Conservation (phyloP, 30 jellyfish, hydroid and myxozoan genomes). For the Pseudorhiza aurosa region DNA sequence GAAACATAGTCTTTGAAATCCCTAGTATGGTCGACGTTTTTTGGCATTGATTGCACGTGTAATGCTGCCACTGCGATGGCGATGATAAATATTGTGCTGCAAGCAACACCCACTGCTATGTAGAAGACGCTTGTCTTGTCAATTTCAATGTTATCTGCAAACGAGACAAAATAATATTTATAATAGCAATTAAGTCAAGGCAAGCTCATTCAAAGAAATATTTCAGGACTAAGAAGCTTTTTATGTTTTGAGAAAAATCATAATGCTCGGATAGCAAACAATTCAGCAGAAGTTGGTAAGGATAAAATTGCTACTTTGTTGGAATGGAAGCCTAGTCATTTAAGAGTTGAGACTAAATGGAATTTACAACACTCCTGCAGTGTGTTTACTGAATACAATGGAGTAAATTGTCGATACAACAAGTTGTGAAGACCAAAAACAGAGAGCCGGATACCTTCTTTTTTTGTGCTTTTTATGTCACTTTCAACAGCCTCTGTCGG, state of each 20-base stretch:
- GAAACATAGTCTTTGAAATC: slow-evolving; percentile 47
- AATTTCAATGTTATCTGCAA: slow-evolving; percentile 37
- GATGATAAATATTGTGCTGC: slow-evolving; percentile 70
- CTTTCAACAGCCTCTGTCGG: not conserved
- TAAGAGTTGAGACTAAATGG: no score
- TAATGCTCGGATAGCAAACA: no score
- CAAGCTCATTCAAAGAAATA: no score
- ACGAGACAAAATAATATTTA: not conserved
- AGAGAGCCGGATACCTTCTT: not conserved
- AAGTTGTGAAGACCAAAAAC: not conserved
- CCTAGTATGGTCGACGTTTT: slow-evolving; percentile 36
- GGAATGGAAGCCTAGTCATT: no score
- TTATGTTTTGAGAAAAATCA: no score
- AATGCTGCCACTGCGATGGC: slow-evolving; percentile 89
- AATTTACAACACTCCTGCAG: no score
- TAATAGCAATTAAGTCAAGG: no score
- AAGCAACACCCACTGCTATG: slow-evolving; percentile 90
- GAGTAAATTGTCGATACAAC: no score
- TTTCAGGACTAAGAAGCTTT: no score
- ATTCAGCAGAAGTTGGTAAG: no score
- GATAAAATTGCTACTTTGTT: no score
- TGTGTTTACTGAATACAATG: no score
- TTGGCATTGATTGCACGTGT: slow-evolving; percentile 96
- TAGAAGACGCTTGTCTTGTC: slow-evolving; percentile 83
- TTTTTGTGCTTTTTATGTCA: not conserved